Conservation (phyloP, 1,140 invertebrate genomes). For the Holotrichia oblita region DNA sequence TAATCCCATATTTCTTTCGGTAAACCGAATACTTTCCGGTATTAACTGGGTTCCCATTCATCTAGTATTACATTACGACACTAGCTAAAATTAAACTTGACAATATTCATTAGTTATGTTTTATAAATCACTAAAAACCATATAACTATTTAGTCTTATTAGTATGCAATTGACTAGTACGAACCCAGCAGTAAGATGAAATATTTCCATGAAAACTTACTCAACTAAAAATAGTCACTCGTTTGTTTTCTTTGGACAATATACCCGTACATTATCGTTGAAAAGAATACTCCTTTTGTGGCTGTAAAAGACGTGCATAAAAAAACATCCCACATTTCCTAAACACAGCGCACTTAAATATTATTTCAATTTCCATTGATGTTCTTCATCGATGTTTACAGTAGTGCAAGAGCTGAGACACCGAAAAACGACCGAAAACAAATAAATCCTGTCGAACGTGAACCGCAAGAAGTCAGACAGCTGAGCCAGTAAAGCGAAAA, state of each 20-base stretch:
- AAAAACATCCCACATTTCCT: not conserved
- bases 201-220: not conserved
- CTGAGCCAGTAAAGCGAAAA: not conserved
- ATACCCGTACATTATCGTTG: not conserved
- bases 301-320: not conserved
- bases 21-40: too few relatives aligned
- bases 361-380: slow-evolving; percentile 34
- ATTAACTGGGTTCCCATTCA: too few relatives aligned
- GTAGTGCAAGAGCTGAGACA: not conserved
- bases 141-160: too few relatives aligned
- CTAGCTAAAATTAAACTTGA: too few relatives aligned
- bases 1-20: too few relatives aligned
- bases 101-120: too few relatives aligned
- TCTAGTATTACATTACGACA: too few relatives aligned
- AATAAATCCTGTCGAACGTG: slow-evolving; percentile 15
- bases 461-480: slow-evolving; percentile 19
- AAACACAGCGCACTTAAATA: slow-evolving; percentile 31
- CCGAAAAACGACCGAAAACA: slow-evolving; percentile 10
- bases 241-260: slow-evolving; percentile 15
- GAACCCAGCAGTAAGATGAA: too few relatives aligned
- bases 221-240: not conserved
- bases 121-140: too few relatives aligned
- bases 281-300: slow-evolving; percentile 24
- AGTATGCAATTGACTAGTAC: not conserved
- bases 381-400: slow-evolving; percentile 19